Evolutionary conservation across 2,888 invertebrate genomes (phyloP).

Genomic region (Poecilus cupreus): DNA sequence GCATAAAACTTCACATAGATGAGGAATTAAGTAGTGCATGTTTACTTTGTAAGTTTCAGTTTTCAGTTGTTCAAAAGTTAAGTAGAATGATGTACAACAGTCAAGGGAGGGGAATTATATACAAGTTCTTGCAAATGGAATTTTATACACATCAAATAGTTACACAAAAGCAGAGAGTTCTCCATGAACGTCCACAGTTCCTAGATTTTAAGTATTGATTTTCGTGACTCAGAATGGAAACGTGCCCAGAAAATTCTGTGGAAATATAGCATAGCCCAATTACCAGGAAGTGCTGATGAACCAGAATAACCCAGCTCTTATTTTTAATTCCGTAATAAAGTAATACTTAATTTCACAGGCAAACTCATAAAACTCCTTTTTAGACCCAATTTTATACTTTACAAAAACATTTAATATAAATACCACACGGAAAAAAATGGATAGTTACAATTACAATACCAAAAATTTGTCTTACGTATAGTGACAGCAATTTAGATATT

Average conservation of each 20-base stretch:
- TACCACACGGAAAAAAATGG: too few relatives aligned
- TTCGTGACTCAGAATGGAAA: not conserved
- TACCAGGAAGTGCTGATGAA: not conserved
- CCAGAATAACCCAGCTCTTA: too few relatives aligned
- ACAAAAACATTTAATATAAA: too few relatives aligned
- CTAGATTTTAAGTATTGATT: conserved; percentile 32
- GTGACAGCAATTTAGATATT: too few relatives aligned
- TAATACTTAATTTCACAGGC: too few relatives aligned
- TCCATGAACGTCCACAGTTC: conserved; percentile 10
- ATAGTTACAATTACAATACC: too few relatives aligned
- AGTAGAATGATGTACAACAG: not conserved
- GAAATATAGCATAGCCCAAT: not conserved
- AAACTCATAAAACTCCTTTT: too few relatives aligned
- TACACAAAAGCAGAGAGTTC: conserved; percentile 32
- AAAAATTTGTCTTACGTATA: too few relatives aligned
- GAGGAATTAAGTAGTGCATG: not conserved
- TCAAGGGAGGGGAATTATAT: conserved; percentile 12
- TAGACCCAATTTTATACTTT: too few relatives aligned
- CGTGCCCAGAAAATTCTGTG: not conserved
- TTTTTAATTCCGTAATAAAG: too few relatives aligned
- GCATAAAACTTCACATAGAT: not conserved
- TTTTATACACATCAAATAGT: conserved; percentile 33
- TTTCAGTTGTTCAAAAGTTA: not conserved
- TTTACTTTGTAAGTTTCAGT: not conserved
- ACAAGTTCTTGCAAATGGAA: conserved; percentile 23